These are phyloP conservation scores for Ceratitis capitata DNA, from an alignment of 1,140 invertebrate genomes.

Conservation along the genomic window DNA sequence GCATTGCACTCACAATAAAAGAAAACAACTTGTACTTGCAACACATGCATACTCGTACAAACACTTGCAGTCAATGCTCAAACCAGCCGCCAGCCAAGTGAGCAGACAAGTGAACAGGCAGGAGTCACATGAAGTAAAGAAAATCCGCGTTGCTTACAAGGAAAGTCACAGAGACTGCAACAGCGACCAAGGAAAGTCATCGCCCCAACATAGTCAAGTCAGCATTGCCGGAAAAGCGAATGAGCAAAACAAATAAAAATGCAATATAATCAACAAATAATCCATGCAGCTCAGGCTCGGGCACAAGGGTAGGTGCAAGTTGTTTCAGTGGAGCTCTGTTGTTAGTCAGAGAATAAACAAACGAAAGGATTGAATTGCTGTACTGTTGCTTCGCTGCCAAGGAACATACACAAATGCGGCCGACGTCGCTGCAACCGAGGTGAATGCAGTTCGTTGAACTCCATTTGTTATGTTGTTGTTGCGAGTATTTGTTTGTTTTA, in stretches of 20 bases:
- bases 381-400: not conserved
- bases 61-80: not conserved
- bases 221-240: constrained; percentile 12
- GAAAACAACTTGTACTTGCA: not conserved
- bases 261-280: not conserved
- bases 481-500: not conserved
- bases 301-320: not conserved
- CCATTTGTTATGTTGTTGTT: not conserved
- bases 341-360: not conserved
- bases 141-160: constrained; percentile 15
- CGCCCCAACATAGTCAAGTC: not conserved
- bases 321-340: not conserved
- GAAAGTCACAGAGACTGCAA: not conserved
- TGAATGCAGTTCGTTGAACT: constrained; percentile 34
- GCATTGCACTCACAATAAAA: not conserved
- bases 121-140: constrained; percentile 4
- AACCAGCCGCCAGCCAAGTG: not conserved
- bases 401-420: constrained; percentile 17
- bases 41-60: too few species aligned
- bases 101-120: not conserved
- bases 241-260: constrained; percentile 18
- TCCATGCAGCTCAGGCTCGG: not conserved
- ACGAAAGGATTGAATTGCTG: constrained; percentile 11
- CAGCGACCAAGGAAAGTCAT: not conserved
- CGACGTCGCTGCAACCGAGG: not conserved